phyloP scores from a whole-genome alignment of 2,113 vertebrate species.

The Illadopsis cleaveri region DNA sequence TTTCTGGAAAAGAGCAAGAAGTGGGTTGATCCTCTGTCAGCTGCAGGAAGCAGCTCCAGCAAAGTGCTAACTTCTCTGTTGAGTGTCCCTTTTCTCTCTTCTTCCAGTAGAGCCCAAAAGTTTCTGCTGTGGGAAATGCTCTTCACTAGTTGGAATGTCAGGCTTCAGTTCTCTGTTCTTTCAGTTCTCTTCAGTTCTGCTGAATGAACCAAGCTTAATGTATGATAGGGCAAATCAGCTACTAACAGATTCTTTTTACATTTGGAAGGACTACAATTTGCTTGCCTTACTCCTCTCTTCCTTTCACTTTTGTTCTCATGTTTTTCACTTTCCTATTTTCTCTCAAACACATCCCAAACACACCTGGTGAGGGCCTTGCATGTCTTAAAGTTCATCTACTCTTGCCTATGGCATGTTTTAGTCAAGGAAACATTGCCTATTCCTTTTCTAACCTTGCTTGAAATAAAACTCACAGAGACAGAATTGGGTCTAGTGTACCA shows the following conservation, averaged over 20 bases:
- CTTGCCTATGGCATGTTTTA: neutral
- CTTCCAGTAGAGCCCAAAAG: neutral
- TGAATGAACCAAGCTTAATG: neutral
- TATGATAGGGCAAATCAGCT: neutral
- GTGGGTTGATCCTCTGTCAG: neutral
- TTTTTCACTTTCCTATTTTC: neutral
- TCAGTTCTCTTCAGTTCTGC: neutral
- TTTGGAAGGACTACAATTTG: neutral
- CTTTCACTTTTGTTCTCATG: neutral
- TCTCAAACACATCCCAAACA: neutral
- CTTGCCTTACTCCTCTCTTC: neutral
- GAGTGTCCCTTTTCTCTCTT: neutral
- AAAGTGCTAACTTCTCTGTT: neutral
- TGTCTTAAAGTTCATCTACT: neutral
- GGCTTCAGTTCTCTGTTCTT: neutral
- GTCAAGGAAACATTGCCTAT: neutral
- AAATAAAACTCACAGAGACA: neutral
- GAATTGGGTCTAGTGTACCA: neutral
- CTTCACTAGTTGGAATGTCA: neutral
- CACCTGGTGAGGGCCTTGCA: neutral
- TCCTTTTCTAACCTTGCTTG: neutral
- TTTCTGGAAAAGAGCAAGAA: neutral
- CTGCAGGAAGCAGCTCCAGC: neutral
- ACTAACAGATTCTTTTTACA: neutral
- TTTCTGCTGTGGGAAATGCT: neutral